Percentiles rank a stretch among this genome's conserved stretches.
Conservation (phyloP, 2,888 invertebrate genomes). For the Andrena bucephala region DNA sequence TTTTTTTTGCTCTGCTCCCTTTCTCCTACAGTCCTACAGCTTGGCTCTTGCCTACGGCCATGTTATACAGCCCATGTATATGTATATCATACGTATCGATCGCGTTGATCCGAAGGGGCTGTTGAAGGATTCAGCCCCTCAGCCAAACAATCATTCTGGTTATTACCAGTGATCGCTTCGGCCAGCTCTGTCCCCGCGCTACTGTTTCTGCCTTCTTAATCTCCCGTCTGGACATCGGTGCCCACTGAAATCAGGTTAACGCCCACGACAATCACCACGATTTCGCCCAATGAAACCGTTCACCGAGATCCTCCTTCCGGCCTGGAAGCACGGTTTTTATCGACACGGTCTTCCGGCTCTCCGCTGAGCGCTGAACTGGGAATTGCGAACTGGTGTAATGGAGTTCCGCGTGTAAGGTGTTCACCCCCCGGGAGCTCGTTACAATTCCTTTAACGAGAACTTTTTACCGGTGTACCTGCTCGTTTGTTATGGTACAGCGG, state of each 20-base stretch:
- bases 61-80: background rate
- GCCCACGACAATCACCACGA: constrained; percentile 59
- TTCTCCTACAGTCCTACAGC: background rate
- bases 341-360: constrained; percentile 2
- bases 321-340: constrained; percentile 34
- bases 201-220: constrained; percentile 18
- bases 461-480: constrained; percentile 33
- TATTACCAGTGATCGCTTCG: constrained; percentile 35
- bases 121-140: background rate
- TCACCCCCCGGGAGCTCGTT: constrained; percentile 39
- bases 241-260: constrained; percentile 61
- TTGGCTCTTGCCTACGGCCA: background rate
- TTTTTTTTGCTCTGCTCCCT: background rate
- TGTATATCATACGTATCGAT: background rate
- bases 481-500: constrained; percentile 37
- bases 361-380: constrained; percentile 18
- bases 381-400: constrained; percentile 39
- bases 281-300: constrained; percentile 57
- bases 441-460: constrained; percentile 50
- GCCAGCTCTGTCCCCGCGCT: constrained; percentile 31
- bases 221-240: constrained; percentile 20
- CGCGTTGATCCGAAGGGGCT: too few relatives aligned
- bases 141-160: constrained; percentile 38
- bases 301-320: constrained; percentile 39
- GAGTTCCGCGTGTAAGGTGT: constrained; percentile 43